Evolutionary conservation across 2,888 invertebrate genomes (phyloP), one percentile per base, ranked within the genome.

Genomic region (Thera britannica): DNA sequence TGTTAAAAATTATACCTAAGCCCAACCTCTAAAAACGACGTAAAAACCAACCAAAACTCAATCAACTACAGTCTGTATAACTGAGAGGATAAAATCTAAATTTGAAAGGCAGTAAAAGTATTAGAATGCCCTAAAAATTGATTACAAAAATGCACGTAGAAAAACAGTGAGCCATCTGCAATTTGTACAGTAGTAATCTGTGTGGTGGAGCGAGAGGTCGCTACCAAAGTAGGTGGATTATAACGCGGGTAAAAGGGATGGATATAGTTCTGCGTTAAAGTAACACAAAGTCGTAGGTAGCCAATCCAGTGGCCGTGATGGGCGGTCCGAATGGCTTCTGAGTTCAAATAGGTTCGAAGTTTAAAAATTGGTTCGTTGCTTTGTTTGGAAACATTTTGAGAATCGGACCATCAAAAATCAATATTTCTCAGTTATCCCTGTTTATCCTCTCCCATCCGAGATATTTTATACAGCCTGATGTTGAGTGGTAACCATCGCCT

Each of bases 81-180:
- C 0, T 0, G 0, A 0, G 0, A 0, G 0, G 0, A 38, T 79
- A 86, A 70, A 75, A 65, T 72, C 68, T 41, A 74, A 65, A 77
- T 77, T 86, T 0, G 61, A 65, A 46, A 67, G 60, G 4, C 0
- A n/a, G 3, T 4, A 0, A 48, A 49, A 67, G 67, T 73, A 78
- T 81, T 87, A 87, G 83, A 85, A 82, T 83, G 79, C 79, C 83
- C 84, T 84, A 84, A 87, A 41, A 88, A 86, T 78, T 79, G 69
- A 79, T 77, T 79, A 81, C 82, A 77, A 81, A 86, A 83, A 83
- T 80, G 77, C 82, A 86, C 80, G 88, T 90, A 89, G 89, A 88
- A 92, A 90, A 92, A 90, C 86, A 77, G 84, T 87, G 88, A 89
- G 84, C 89, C 86, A 89, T 90, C 83, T 84, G 87, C 89, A 90